Percentiles rank a stretch among this genome's conserved stretches.
These are phyloP conservation scores for Pangasius sanitwongsei DNA, from an alignment of 2,797 vertebrate species.

Conservation along the genomic window DNA sequence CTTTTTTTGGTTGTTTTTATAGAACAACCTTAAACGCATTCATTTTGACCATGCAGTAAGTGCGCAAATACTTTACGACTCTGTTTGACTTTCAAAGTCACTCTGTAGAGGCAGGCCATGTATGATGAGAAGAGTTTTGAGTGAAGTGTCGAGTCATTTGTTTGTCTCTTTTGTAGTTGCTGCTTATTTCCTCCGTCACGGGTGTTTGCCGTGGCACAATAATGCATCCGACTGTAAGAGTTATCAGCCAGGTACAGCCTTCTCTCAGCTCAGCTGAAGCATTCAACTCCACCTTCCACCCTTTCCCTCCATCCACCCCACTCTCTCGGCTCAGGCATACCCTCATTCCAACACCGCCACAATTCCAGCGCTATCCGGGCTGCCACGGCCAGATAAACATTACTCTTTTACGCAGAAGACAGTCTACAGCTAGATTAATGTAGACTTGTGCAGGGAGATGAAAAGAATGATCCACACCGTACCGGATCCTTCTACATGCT, in stretches of 20 bases:
- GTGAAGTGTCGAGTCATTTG: constrained; percentile 44
- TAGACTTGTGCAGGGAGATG: constrained; percentile 34
- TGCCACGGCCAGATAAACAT: constrained; percentile 71
- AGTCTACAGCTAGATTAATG: constrained; percentile 69
- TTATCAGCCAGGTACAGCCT: constrained; percentile 77
- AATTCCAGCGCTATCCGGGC: constrained; percentile 55
- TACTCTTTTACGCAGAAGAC: constrained; percentile 53
- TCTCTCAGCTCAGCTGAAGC: constrained; percentile 64
- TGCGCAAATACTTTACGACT: background rate
- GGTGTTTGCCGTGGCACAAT: constrained; percentile 66
- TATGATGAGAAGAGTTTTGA: constrained; percentile 49
- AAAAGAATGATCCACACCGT: constrained; percentile 47
- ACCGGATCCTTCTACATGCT: background rate
- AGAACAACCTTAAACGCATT: background rate
- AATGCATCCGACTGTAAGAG: constrained; percentile 68
- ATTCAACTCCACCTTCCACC: constrained; percentile 61
- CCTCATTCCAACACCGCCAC: constrained; percentile 9
- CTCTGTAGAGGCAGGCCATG: background rate
- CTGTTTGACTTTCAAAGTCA: constrained; percentile 22
- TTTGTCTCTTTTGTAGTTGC: constrained; percentile 54
- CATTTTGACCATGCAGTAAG: background rate
- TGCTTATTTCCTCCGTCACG: constrained; percentile 50
- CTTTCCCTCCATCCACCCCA: constrained; percentile 15
- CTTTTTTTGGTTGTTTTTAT: background rate
- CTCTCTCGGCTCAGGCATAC: constrained; percentile 1